Percentiles rank a stretch among this genome's conserved stretches.
phyloP scores from a whole-genome alignment of 2,888 invertebrate genomes.

The Drosophila planitibia region DNA sequence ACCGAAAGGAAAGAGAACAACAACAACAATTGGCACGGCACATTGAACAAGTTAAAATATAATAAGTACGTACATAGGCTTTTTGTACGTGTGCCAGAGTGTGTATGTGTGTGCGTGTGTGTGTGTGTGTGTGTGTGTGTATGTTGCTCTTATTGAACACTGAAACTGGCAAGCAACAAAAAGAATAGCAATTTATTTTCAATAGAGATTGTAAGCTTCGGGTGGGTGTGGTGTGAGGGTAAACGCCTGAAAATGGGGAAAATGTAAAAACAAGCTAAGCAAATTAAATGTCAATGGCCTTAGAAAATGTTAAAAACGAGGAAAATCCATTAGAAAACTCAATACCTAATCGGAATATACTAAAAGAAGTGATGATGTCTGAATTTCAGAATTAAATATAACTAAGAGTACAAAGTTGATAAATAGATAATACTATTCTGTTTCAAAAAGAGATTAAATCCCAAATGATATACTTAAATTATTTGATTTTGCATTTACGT shows the following conservation, averaged over 20 bases:
- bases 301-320: conserved; percentile 6
- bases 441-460: neutral
- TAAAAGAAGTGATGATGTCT: neutral
- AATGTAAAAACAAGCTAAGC: conserved; percentile 35
- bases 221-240: neutral
- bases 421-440: neutral
- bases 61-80: conserved; percentile 58
- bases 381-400: neutral
- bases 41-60: conserved; percentile 76
- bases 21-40: conserved; percentile 50
- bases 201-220: conserved; percentile 7
- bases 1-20: conserved; percentile 28
- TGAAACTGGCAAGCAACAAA: conserved; percentile 22
- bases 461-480: neutral
- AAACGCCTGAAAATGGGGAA: conserved; percentile 12
- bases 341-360: conserved; percentile 4
- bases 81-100: conserved; percentile 3
- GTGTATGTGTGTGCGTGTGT: conserved; percentile 11
- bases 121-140: conserved; percentile 22
- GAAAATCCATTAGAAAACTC: conserved; percentile 8
- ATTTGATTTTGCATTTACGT: neutral
- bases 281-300: conserved; percentile 41
- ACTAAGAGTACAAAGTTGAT: neutral
- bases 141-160: conserved; percentile 28
- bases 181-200: conserved; percentile 41